Conservation (phyloP, 2,888 invertebrate species). For the Abscondita cerata region DNA sequence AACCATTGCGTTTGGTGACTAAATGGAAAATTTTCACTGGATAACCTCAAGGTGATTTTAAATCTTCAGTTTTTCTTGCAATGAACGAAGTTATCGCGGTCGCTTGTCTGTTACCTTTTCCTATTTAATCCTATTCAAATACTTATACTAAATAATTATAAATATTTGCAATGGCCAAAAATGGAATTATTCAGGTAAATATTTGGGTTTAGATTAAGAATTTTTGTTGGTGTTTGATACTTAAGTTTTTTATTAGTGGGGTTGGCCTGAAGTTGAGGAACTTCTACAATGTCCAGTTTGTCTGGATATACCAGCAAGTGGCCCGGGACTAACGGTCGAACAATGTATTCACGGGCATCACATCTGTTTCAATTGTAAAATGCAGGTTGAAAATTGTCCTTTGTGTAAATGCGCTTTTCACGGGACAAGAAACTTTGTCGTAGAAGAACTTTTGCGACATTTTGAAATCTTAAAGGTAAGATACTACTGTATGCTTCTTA, state of each 20-base stretch:
- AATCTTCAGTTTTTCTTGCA: no score
- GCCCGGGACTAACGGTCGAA: constrained; percentile 55
- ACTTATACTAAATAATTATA: no score
- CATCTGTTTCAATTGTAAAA: constrained; percentile 62
- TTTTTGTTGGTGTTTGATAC: background rate
- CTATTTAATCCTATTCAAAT: no score
- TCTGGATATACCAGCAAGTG: constrained; percentile 60
- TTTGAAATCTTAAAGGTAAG: constrained; percentile 53
- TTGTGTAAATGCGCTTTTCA: constrained; percentile 63
- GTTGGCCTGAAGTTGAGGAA: constrained; percentile 58
- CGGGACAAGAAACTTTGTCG: constrained; percentile 64
- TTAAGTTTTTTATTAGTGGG: constrained; percentile 23
- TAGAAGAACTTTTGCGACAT: constrained; percentile 63
- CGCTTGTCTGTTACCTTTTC: no score
- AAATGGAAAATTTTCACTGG: no score
- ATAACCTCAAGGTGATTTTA: no score
- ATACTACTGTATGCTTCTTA: background rate
- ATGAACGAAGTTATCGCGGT: no score
- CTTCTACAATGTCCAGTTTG: constrained; percentile 67
- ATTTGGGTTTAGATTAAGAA: no score
- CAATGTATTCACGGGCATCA: constrained; percentile 66
- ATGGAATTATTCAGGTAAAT: constrained; percentile 16
- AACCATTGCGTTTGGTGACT: no score
- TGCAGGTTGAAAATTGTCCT: constrained; percentile 61
- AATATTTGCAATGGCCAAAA: constrained; percentile 20